These are phyloP conservation scores for Erpornis zantholeuca DNA, from an alignment of 2,113 vertebrate genomes.

Conservation along the genomic window DNA sequence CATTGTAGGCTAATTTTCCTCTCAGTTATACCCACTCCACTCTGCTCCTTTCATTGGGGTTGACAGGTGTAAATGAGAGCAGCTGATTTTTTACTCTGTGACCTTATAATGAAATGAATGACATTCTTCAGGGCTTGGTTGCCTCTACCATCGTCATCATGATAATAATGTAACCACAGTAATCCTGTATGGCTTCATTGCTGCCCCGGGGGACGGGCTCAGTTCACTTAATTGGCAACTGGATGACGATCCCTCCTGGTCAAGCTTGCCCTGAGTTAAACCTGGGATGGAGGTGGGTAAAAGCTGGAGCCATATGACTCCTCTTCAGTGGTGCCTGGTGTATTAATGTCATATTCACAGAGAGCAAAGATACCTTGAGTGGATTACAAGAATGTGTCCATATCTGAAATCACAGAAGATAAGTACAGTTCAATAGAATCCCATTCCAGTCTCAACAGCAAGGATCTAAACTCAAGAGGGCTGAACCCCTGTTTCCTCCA, in stretches of 20 bases:
- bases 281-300: not conserved
- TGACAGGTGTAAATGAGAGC: slow-evolving; percentile 24
- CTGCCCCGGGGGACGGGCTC: not conserved
- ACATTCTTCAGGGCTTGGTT: not conserved
- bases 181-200: not conserved
- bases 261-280: not conserved
- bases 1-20: not conserved
- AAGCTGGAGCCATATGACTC: not conserved
- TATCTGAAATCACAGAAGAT: not conserved
- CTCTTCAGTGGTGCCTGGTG: not conserved
- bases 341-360: not conserved
- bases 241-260: not conserved
- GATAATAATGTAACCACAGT: not conserved
- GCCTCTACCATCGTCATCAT: not conserved
- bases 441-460: not conserved
- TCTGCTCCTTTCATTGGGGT: not conserved
- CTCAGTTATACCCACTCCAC: not conserved
- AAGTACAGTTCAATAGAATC: not conserved
- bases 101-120: slow-evolving; percentile 1
- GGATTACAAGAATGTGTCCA: not conserved
- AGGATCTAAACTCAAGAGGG: not conserved
- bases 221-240: not conserved
- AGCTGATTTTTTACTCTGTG: not conserved
- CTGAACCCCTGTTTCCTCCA: fast-evolving
- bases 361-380: not conserved